Conservation (phyloP, 64 coral and sea anemone genomes). For the Actinia equina region DNA sequence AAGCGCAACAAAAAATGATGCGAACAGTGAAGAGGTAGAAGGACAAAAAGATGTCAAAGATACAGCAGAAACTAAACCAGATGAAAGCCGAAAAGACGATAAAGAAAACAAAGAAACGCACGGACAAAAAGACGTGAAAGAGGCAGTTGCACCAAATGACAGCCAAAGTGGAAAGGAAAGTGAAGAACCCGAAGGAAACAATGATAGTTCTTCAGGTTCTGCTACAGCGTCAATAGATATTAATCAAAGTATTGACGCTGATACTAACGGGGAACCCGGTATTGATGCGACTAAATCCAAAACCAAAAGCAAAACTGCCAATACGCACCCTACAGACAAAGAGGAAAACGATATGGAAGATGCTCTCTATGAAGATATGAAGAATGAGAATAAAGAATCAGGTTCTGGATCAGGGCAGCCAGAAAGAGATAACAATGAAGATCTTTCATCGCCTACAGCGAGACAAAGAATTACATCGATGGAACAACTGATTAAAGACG, state of each 20-base stretch:
- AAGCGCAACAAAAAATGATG: not conserved
- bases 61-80: not conserved
- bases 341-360: constrained; percentile 3
- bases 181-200: not conserved
- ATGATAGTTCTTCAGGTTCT: not conserved
- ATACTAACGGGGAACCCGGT: not conserved
- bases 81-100: not conserved
- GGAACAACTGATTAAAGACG: not conserved
- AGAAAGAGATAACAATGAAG: not conserved
- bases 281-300: not conserved
- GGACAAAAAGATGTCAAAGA: not conserved
- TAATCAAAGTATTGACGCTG: not conserved
- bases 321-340: not conserved
- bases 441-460: not conserved
- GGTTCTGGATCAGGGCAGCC: not conserved
- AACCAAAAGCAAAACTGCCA: not conserved
- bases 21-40: not conserved
- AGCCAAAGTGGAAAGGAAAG: not conserved
- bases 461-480: constrained; percentile 8
- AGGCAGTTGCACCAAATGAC: not conserved
- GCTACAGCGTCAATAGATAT: not conserved
- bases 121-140: not conserved
- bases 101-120: not conserved
- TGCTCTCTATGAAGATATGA: not conserved
- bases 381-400: not conserved